phyloP scores from a whole-genome alignment of 2,888 invertebrate genomes.

The Melieria picta region DNA sequence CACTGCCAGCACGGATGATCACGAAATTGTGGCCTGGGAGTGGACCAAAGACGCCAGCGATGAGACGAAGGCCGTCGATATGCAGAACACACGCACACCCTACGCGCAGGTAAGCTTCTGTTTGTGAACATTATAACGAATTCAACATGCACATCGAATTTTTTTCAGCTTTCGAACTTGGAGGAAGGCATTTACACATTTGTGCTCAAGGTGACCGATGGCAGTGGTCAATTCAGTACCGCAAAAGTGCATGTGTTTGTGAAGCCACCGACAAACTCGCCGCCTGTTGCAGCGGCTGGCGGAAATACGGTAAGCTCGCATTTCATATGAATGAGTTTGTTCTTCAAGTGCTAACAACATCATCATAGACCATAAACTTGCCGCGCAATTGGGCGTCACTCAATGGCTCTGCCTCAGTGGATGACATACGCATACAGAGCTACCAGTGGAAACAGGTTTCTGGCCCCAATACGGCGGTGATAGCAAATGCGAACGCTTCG shows the following conservation, averaged over 20 bases:
- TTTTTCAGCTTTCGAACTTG: constrained; percentile 78
- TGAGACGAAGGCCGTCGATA: constrained; percentile 91
- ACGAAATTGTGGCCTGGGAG: constrained; percentile 92
- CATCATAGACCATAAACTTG: constrained; percentile 77
- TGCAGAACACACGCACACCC: constrained; percentile 94
- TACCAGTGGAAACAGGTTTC: constrained; percentile 87
- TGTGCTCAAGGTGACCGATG: constrained; percentile 91
- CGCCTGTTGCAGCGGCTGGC: constrained; percentile 78
- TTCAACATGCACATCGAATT: neutral
- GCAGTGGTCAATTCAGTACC: constrained; percentile 85
- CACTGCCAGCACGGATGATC: constrained; percentile 91
- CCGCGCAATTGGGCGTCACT: constrained; percentile 83
- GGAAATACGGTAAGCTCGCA: constrained; percentile 66
- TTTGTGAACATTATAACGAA: no score
- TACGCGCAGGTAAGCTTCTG: constrained; percentile 72
- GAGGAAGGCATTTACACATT: constrained; percentile 96
- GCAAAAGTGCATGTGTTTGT: constrained; percentile 94
- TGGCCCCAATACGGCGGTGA: constrained; percentile 73
- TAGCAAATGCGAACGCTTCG: constrained; percentile 71
- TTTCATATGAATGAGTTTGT: neutral
- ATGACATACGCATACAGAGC: constrained; percentile 83
- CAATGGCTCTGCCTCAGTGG: constrained; percentile 83
- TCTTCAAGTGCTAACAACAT: neutral
- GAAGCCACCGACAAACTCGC: constrained; percentile 87
- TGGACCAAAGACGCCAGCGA: constrained; percentile 93